Base-by-base conservation (phyloP, 1,140 invertebrate genomes). In the Tetramorium simillimum region DNA sequence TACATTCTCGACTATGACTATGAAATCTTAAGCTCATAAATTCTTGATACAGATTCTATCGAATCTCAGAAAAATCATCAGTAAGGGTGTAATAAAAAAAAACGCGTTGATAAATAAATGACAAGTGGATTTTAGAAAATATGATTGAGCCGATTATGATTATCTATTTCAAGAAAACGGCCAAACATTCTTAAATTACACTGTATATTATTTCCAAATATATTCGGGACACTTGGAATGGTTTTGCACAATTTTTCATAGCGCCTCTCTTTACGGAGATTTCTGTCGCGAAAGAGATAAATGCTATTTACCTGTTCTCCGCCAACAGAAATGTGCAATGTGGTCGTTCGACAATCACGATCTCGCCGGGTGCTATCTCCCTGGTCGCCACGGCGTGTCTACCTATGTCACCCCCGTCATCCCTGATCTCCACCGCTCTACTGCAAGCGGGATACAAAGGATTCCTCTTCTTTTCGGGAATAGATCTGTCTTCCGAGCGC, bases 341-440 rank as follows among this genome's bases (percentile, higher is more conserved):
- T 3, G 98, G 96, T 91, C 96, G 96, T 92, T 99, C 98, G 3
- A 97, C 94, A 0, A 97, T 94, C 40, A 99, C 90, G 67, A 97
- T 95, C 90, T 97, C 96, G 2, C 97, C 97, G 5, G 96, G 96
- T 49, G 95, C 89, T 16, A 98, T 96, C 89, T 97, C 95, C 81
- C 95, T 95, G 0, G 95, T 95, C 0, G 97, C 97, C 28, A 96
- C 95, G 0, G 96, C 97, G 90, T 96, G 97, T 92, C 97, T 94
- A 16, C 96, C 96, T 67, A 95, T 90, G 51, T 94, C 93, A 12
- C 91, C 91, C 63, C 95, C 94, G 33, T 95, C 95, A 37, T 95
- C 93, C 53, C 95, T 95, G 72, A 97, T 96, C 53, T 96, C 92
- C 4, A 97, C 94, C 0, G 96, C 96, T 53, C 95, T 95, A 18